phyloP scores from a whole-genome alignment of 1,140 invertebrate species.

The Euwallacea fornicatus region DNA sequence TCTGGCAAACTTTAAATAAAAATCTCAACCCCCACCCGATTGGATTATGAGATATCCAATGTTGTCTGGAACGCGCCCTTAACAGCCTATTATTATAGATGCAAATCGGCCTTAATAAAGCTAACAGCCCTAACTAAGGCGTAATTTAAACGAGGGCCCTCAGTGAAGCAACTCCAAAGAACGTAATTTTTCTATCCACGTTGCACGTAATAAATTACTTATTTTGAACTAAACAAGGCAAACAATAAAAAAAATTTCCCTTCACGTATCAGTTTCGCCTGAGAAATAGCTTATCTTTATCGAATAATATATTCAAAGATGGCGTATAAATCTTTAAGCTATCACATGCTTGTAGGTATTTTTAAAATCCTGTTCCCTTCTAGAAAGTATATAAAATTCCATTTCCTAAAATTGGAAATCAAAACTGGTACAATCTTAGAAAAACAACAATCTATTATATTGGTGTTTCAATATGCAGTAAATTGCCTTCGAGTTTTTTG shows the following conservation, averaged over 20 bases:
- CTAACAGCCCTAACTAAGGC: constrained; percentile 7
- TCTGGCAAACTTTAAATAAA: background rate
- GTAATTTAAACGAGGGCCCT: constrained; percentile 12
- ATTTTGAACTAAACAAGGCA: constrained; percentile 13
- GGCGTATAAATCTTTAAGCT: constrained; percentile 27
- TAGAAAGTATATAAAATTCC: constrained; percentile 16
- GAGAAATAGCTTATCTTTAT: constrained; percentile 27
- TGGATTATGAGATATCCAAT: constrained; percentile 12
- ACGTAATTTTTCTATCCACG: constrained; percentile 9
- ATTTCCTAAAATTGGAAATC: constrained; percentile 25
- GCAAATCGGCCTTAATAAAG: constrained; percentile 27
- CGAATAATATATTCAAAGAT: constrained; percentile 32
- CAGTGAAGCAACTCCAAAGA: background rate
- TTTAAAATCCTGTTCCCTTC: constrained; percentile 26
- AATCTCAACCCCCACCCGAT: constrained; percentile 4
- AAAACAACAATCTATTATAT: constrained; percentile 17
- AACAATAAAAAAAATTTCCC: constrained; percentile 12
- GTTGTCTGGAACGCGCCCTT: background rate
- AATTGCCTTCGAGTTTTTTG: constrained; percentile 13
- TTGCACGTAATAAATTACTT: constrained; percentile 24
- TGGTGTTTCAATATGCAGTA: constrained; percentile 23
- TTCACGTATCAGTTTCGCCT: constrained; percentile 6
- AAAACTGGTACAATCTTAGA: constrained; percentile 16
- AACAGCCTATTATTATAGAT: constrained; percentile 23
- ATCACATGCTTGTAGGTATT: constrained; percentile 22